A percentile compares a stretch with the other conserved stretches of the same genome.
These are phyloP conservation scores for Eulacestoma nigropectus DNA, from an alignment of 2,113 vertebrate genomes.

Conservation along the genomic window DNA sequence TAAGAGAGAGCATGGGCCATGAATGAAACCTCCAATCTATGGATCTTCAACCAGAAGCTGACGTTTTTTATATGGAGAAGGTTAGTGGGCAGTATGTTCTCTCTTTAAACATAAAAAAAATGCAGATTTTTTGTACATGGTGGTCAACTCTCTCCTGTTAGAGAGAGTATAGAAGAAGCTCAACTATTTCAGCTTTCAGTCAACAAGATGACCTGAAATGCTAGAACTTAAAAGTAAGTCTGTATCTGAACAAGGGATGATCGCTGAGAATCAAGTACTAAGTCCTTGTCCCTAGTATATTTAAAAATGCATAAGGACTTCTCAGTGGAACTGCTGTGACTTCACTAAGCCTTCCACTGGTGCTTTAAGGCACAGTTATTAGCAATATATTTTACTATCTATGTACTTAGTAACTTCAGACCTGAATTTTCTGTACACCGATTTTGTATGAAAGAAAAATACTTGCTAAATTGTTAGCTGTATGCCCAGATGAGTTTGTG, in stretches of 20 bases:
- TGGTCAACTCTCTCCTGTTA: not conserved
- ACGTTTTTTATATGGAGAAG: not conserved
- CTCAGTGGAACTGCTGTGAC: not conserved
- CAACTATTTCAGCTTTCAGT: not conserved
- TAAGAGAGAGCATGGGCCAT: not conserved
- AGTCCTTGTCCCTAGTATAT: not conserved
- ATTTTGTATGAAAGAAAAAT: not conserved
- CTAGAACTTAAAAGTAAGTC: not conserved
- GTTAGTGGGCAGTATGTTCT: not conserved
- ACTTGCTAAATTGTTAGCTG: not conserved
- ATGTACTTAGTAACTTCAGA: not conserved
- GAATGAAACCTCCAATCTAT: not conserved
- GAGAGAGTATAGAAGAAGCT: not conserved
- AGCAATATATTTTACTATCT: not conserved
- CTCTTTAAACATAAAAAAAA: not conserved
- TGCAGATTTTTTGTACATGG: not conserved
- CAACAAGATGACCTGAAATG: not conserved
- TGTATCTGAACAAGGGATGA: not conserved
- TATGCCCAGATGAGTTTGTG: not conserved
- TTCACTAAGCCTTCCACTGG: not conserved
- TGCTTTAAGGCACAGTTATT: not conserved
- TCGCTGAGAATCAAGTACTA: not conserved
- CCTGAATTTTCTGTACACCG: not conserved
- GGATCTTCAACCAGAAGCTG: not conserved
- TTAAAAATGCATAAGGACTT: not conserved